Evolutionary conservation across 2,113 vertebrate species (phyloP).

Genomic region (Tragelaphus buxtoni): DNA sequence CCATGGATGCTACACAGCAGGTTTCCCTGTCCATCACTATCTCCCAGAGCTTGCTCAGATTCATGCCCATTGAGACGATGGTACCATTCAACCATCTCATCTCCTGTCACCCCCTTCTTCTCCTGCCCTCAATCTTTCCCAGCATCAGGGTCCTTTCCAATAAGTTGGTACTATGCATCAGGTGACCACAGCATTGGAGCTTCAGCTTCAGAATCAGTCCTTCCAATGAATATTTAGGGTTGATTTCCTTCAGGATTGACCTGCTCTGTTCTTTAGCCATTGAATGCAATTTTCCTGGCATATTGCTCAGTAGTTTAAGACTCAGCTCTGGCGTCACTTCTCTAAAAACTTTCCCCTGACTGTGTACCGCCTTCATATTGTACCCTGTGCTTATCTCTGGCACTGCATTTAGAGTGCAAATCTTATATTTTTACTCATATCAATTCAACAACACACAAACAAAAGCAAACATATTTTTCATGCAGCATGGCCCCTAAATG

Average conservation of each 20-base stretch:
- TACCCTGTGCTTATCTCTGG: slow-evolving; percentile 44
- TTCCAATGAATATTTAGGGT: neutral
- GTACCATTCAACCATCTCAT: neutral
- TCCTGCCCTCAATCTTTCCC: neutral
- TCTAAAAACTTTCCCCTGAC: neutral
- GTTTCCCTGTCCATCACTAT: neutral
- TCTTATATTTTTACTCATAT: slow-evolving; percentile 64
- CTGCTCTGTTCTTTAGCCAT: neutral
- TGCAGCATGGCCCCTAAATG: slow-evolving; percentile 46
- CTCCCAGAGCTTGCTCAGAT: neutral
- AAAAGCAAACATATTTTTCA: slow-evolving; percentile 68
- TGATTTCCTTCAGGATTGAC: neutral
- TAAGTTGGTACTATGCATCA: neutral
- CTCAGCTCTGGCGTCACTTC: neutral
- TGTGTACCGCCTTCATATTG: neutral
- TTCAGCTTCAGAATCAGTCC: neutral
- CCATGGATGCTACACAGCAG: neutral
- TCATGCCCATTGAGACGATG: neutral
- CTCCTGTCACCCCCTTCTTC: neutral
- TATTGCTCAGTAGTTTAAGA: neutral
- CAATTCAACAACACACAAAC: slow-evolving; percentile 60
- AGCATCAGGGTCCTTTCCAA: neutral
- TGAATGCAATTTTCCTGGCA: neutral
- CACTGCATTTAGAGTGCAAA: neutral
- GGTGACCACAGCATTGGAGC: neutral